Evolutionary conservation across 2,113 vertebrate genomes (phyloP).

Genomic region (Bubo blakistoni): DNA sequence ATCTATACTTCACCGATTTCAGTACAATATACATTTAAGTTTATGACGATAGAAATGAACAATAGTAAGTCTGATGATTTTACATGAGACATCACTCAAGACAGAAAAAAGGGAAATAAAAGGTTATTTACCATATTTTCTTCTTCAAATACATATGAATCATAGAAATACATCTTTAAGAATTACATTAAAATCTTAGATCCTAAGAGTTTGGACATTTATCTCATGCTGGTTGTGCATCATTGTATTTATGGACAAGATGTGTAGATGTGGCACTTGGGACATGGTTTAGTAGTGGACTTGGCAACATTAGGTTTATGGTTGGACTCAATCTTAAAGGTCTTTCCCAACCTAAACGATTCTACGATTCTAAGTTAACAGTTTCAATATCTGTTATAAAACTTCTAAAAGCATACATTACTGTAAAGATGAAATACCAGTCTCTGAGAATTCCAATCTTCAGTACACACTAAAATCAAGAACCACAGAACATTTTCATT

Average conservation of each 20-base stretch:
- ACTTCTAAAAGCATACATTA: not conserved
- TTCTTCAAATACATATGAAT: not conserved
- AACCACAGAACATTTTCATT: not conserved
- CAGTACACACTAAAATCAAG: not conserved
- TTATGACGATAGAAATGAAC: not conserved
- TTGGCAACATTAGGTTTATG: not conserved
- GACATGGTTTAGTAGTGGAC: not conserved
- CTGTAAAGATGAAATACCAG: not conserved
- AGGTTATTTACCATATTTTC: not conserved
- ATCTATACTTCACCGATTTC: not conserved
- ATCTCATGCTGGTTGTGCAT: not conserved
- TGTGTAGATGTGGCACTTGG: not conserved
- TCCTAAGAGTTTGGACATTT: not conserved
- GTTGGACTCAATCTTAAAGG: not conserved
- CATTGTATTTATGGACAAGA: not conserved
- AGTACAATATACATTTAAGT: not conserved
- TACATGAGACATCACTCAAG: not conserved
- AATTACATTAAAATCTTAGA: not conserved
- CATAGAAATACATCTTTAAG: not conserved
- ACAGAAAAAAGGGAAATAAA: not conserved
- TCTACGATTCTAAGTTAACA: not conserved
- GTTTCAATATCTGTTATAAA: not conserved
- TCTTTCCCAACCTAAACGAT: not conserved
- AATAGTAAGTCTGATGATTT: not conserved
- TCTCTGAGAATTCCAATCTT: not conserved